Base-by-base conservation (phyloP, 2,888 invertebrate genomes). In the Amphimallon solstitiale region DNA sequence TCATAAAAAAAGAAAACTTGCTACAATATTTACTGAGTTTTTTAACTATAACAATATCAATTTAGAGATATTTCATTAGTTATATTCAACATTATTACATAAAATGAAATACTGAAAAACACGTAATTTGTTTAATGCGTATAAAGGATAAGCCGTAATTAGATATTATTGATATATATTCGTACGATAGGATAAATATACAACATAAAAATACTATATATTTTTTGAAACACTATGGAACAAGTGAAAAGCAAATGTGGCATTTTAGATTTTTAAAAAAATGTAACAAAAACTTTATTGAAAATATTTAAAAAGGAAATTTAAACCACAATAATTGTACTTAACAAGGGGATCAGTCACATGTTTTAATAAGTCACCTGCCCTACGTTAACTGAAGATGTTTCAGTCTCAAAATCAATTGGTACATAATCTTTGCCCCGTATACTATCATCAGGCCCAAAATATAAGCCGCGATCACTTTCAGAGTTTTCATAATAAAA, bases 281-380 rank as follows among this genome's bases (percentile, higher is more conserved):
- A 40, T 40, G 12, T 12, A 40, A 40, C 12, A 1, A 37, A n/a
- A n/a, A 4, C 23, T 2, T 23, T 23, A 23, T 23, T 23, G 6
- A 12, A 40, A 40, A 40, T 48, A 48, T 48, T 48, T 21, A 48
- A 17, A 15, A n/a, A n/a, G n/a, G n/a, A n/a, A n/a, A n/a, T n/a
- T n/a, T n/a, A n/a, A n/a, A n/a, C 54, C 35, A 54, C 38, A 56
- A 56, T 9, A 56, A 51, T 56, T 56, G 37, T 56, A 56, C 5
- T 37, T 37, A 56, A 37, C 34, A 56, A 56, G 56, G 40, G 56
- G 7, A 56, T 56, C 37, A 56, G 19, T 38, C 56, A 56, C 56
- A 37, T 37, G 37, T 56, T 56, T 56, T 56, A 56, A 35, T 56
- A 35, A 56, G 38, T 48, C 19, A 48, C 48, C 19, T 38, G 38